Conservation (phyloP, 1,140 invertebrate species). For the Hyles euphorbiae region DNA sequence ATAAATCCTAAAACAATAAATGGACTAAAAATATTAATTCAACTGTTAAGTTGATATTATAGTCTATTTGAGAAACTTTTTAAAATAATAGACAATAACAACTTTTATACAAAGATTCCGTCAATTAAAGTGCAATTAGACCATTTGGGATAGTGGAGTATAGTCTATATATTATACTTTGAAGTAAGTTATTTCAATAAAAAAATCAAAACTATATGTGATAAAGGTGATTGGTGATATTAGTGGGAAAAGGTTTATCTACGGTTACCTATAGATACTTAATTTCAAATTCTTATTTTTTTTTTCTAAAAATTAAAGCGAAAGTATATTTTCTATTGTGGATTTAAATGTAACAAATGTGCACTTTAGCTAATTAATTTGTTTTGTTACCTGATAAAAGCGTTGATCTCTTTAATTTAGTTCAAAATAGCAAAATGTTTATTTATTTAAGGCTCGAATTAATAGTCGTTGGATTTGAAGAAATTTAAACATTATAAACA, state of each 20-base stretch:
- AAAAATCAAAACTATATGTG: slow-evolving; percentile 27
- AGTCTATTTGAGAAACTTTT: no score
- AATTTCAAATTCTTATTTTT: slow-evolving; percentile 21
- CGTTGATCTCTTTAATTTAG: slow-evolving; percentile 67
- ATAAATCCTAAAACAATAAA: no score
- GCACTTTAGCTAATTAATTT: slow-evolving; percentile 8
- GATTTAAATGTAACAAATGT: not conserved
- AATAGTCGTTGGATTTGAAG: slow-evolving; percentile 34
- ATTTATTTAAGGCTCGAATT: slow-evolving; percentile 46
- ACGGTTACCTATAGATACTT: slow-evolving; percentile 9
- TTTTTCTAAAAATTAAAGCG: slow-evolving; percentile 10
- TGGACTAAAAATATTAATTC: no score
- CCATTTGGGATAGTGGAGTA: no score
- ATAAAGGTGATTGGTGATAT: slow-evolving; percentile 57
- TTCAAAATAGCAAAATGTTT: slow-evolving; percentile 45
- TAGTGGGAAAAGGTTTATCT: slow-evolving; percentile 30
- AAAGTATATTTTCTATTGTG: slow-evolving; percentile 3
- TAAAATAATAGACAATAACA: no score
- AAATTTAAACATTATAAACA: slow-evolving; percentile 23
- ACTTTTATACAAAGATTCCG: no score
- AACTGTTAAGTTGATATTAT: no score
- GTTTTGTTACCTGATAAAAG: slow-evolving; percentile 63
- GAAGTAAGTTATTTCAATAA: no score
- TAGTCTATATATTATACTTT: no score
- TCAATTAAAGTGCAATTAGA: no score